Evolutionary conservation across 2,888 invertebrate species (phyloP).

Genomic region (Drosophila paracracens): DNA sequence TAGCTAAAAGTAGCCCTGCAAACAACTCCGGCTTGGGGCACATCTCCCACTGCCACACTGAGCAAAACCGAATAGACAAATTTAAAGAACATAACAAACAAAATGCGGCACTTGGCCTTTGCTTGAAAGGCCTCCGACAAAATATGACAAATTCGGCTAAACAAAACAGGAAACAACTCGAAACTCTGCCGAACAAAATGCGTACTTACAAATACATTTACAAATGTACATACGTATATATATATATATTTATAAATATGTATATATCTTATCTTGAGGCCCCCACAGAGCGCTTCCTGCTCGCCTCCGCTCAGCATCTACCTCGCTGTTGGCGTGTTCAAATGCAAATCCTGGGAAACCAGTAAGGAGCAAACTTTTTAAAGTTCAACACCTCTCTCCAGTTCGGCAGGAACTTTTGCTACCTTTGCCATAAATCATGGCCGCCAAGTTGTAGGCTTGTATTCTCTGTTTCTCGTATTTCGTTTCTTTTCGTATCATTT

Average conservation of each 20-base stretch:
- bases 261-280: constrained; percentile 51
- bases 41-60: neutral
- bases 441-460: constrained; percentile 70
- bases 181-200: constrained; percentile 60
- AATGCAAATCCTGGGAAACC: constrained; percentile 77
- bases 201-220: constrained; percentile 31
- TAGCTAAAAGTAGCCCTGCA: neutral
- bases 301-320: neutral
- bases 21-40: neutral
- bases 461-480: constrained; percentile 43
- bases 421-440: constrained; percentile 77
- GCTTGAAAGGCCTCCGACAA: constrained; percentile 65
- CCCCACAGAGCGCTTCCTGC: constrained; percentile 41
- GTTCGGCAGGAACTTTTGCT: constrained; percentile 62
- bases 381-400: constrained; percentile 50
- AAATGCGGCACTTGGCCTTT: constrained; percentile 59
- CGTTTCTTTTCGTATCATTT: constrained; percentile 33
- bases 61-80: constrained; percentile 45
- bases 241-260: constrained; percentile 25
- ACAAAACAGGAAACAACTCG: constrained; percentile 72
- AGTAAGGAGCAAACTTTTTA: constrained; percentile 70
- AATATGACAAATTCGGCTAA: constrained; percentile 77
- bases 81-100: constrained; percentile 60
- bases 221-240: constrained; percentile 10
- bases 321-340: constrained; percentile 53